A percentile compares a stretch with the other conserved stretches of the same genome.
Conservation (phyloP, 2,113 vertebrate species). For the Psophia crepitans region DNA sequence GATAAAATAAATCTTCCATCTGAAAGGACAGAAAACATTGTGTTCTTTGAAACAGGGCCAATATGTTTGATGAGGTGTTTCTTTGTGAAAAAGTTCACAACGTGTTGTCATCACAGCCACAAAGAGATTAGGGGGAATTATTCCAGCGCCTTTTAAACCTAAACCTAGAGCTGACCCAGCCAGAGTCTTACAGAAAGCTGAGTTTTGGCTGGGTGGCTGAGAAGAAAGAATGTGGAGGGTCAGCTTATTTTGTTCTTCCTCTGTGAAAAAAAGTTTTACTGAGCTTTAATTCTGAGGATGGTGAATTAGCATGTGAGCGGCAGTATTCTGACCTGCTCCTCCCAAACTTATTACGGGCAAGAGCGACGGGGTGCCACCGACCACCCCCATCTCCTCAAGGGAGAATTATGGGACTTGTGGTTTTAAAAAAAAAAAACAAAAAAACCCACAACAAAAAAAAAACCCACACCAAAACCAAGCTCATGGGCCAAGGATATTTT, state of each 20-base stretch:
- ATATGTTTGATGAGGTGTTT: slow-evolving; percentile 5
- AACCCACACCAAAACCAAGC: too few species aligned
- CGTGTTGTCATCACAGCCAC: slow-evolving; percentile 5
- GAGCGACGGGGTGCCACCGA: accelerated
- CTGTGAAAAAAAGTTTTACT: not conserved
- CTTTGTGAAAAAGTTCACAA: slow-evolving; percentile 40
- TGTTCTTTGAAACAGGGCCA: slow-evolving; percentile 36
- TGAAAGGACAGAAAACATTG: slow-evolving; percentile 56
- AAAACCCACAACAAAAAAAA: not conserved
- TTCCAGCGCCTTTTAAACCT: not conserved
- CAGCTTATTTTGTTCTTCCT: not conserved
- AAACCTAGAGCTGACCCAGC: not conserved
- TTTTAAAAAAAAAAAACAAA: not conserved
- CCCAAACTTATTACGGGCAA: not conserved
- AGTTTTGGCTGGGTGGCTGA: not conserved
- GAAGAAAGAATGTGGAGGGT: not conserved
- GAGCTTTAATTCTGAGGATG: not conserved
- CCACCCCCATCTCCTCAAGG: not conserved
- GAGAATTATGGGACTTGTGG: not conserved
- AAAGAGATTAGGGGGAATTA: not conserved
- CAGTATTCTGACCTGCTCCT: not conserved
- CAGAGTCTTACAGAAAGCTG: not conserved
- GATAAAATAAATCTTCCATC: slow-evolving; percentile 43
- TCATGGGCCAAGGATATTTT: not conserved
- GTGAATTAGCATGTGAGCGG: not conserved